Conservation (phyloP, 1,140 invertebrate species). For the Vanessa atalanta region DNA sequence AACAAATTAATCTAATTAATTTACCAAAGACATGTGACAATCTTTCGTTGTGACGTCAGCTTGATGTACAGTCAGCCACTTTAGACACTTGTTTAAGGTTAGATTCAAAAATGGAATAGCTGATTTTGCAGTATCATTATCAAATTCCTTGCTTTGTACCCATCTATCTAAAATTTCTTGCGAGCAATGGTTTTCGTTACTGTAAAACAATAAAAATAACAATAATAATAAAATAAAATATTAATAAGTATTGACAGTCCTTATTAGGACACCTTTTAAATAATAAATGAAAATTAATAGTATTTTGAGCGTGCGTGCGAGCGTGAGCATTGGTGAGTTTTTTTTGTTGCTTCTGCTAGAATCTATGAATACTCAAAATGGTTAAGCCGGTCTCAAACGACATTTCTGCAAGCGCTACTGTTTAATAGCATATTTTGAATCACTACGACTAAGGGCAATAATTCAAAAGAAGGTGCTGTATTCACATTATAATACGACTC, state of each 20-base stretch:
- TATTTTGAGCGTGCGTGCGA: too few species aligned
- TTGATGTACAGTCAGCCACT: slow-evolving; percentile 55
- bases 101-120: slow-evolving; percentile 51
- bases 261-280: neutral
- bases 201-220: slow-evolving; percentile 37
- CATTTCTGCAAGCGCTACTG: too few species aligned
- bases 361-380: too few species aligned
- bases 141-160: slow-evolving; percentile 54
- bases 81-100: slow-evolving; percentile 50
- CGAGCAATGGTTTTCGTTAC: slow-evolving; percentile 59
- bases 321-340: too few species aligned
- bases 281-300: too few species aligned
- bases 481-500: too few species aligned
- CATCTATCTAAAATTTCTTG: slow-evolving; percentile 57
- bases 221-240: neutral
- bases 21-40: slow-evolving; percentile 53
- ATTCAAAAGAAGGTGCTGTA: too few species aligned
- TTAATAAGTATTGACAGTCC: neutral
- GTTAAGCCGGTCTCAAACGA: too few species aligned
- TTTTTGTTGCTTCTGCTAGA: too few species aligned
- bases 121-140: slow-evolving; percentile 54
- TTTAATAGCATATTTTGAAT: neutral
- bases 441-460: neutral
- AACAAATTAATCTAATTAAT: slow-evolving; percentile 20
- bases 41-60: slow-evolving; percentile 52